These are phyloP conservation scores for Sciurus vulgaris DNA, from an alignment of 2,797 vertebrate genomes.

Conservation along the genomic window DNA sequence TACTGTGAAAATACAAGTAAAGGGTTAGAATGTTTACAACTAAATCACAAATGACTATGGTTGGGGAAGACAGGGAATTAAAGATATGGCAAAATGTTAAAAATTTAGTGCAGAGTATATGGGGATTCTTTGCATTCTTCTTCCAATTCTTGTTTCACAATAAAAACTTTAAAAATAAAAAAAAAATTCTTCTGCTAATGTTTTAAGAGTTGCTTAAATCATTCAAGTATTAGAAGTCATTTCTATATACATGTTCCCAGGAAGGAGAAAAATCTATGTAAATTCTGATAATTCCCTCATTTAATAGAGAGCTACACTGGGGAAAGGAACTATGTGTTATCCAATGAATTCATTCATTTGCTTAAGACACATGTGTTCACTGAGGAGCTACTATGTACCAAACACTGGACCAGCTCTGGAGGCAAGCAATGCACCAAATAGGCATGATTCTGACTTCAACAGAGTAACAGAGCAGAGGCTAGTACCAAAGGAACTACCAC, in stretches of 20 bases:
- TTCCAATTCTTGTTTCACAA: conserved; percentile 48
- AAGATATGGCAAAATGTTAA: background rate
- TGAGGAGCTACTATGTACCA: background rate
- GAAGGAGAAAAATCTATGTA: background rate
- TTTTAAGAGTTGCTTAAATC: conserved; percentile 26
- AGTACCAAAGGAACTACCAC: background rate
- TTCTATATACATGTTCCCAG: background rate
- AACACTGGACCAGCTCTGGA: background rate
- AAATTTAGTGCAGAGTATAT: background rate
- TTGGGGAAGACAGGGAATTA: background rate
- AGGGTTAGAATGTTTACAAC: background rate
- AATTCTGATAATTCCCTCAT: background rate
- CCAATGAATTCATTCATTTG: background rate
- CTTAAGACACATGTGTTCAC: background rate
- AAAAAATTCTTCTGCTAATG: conserved; percentile 13
- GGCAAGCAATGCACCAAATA: background rate
- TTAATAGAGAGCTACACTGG: background rate
- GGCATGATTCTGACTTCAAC: background rate
- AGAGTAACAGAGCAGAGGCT: background rate
- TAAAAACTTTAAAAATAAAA: background rate
- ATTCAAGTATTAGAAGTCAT: background rate
- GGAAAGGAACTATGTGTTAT: background rate
- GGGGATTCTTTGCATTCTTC: background rate
- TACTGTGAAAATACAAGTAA: conserved; percentile 4
- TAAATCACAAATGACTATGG: background rate